phyloP scores from a whole-genome alignment of 2,113 vertebrate genomes.

The Stictonetta naevosa region DNA sequence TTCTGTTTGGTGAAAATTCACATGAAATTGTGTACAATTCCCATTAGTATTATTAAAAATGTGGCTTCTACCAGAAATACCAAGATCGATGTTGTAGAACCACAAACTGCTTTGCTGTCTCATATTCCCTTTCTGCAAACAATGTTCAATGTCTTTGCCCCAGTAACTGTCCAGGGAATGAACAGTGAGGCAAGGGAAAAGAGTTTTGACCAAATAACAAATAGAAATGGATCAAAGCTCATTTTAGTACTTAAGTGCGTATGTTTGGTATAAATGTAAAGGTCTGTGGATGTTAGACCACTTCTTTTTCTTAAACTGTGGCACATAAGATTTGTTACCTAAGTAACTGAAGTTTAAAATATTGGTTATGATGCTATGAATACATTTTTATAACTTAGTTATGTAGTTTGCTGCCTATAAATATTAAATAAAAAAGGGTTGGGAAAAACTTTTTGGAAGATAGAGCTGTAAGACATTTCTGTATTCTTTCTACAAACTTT shows the following conservation, averaged over 20 bases:
- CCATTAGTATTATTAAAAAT: background rate
- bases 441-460: background rate
- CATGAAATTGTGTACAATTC: background rate
- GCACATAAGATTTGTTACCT: background rate
- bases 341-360: background rate
- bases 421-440: background rate
- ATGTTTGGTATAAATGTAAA: background rate
- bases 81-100: background rate
- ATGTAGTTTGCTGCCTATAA: background rate
- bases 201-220: background rate
- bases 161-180: background rate
- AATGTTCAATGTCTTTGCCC: background rate
- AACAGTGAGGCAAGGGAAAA: background rate
- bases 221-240: background rate
- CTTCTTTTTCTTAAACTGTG: background rate
- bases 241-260: background rate
- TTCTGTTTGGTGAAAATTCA: background rate
- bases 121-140: background rate
- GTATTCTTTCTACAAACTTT: background rate
- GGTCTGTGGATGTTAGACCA: background rate
- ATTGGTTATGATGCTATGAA: background rate
- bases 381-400: rapidly evolving
- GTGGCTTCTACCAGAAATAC: background rate
- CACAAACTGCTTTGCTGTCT: background rate
- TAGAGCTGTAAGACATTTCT: background rate